Evolutionary conservation across 2,888 invertebrate genomes (phyloP).

Genomic region (Dicyrtomina minuta): DNA sequence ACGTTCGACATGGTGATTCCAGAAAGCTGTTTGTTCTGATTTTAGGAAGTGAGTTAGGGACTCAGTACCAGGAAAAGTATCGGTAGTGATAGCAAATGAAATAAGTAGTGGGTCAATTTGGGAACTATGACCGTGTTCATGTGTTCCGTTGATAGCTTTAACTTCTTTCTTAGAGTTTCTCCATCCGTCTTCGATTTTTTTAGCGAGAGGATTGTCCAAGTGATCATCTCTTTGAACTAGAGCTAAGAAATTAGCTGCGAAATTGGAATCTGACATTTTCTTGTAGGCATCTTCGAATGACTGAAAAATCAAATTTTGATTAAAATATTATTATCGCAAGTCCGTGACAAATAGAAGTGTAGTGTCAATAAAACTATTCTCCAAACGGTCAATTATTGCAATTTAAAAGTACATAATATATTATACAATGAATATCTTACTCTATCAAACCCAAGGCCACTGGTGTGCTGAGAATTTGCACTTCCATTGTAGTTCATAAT

Average conservation of each 20-base stretch:
- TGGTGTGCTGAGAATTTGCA: conserved; percentile 2
- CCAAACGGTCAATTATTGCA: neutral
- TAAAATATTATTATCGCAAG: no score
- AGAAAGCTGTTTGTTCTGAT: conserved; percentile 54
- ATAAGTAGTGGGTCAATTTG: conserved; percentile 37
- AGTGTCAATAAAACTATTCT: no score
- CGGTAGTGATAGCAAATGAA: conserved; percentile 31
- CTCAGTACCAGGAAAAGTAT: conserved; percentile 3
- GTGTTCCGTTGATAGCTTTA: neutral
- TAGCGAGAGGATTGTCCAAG: conserved; percentile 45
- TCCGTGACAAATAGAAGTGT: neutral
- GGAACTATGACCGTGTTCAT: neutral
- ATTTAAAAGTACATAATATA: neutral
- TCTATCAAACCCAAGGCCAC: conserved; percentile 33
- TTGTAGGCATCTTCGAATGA: conserved; percentile 42
- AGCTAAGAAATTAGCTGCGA: conserved; percentile 53
- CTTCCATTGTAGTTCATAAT: conserved; percentile 51
- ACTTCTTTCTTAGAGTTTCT: conserved; percentile 4
- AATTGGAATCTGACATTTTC: conserved; percentile 28
- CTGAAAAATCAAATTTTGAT: conserved; percentile 34
- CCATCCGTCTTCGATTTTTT: conserved; percentile 39
- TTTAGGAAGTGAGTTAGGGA: conserved; percentile 51
- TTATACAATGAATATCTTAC: conserved; percentile 26
- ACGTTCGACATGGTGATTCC: conserved; percentile 49
- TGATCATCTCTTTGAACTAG: conserved; percentile 49